These are phyloP conservation scores for Petrocephalus schoutedeni DNA, from an alignment of 2,797 vertebrate genomes.

Conservation along the genomic window DNA sequence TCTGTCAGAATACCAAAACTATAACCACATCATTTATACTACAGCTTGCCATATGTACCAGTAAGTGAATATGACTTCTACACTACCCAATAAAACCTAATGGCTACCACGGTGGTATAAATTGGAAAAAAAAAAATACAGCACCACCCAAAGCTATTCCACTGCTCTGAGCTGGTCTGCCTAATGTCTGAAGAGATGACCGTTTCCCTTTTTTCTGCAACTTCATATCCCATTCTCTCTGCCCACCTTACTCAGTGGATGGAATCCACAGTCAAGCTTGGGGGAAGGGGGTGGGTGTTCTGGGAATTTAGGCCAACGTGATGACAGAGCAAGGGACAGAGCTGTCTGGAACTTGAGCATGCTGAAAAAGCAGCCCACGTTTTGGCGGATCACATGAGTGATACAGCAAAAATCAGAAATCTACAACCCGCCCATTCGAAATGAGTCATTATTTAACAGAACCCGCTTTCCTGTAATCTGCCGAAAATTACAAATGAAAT, in stretches of 20 bases:
- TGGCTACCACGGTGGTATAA: background rate
- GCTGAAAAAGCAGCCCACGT: background rate
- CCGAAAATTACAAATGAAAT: background rate
- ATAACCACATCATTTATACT: background rate
- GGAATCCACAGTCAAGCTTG: background rate
- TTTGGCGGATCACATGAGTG: background rate
- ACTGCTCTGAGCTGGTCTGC: background rate
- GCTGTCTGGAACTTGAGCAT: background rate
- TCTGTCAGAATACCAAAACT: background rate
- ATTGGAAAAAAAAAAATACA: background rate
- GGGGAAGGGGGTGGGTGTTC: too few relatives aligned
- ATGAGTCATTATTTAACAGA: background rate
- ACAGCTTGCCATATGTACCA: background rate
- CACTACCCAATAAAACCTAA: background rate
- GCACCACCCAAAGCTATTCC: background rate
- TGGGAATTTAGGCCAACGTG: background rate
- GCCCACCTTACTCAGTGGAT: background rate
- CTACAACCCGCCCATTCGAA: background rate
- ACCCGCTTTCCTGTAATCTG: background rate
- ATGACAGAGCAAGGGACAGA: background rate
- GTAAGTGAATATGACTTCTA: background rate
- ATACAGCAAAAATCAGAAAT: constrained; percentile 7
- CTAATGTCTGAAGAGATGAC: background rate
- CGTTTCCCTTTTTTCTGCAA: background rate
- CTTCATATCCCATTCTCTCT: background rate